phyloP scores from a whole-genome alignment of 2,113 vertebrate species.

The Oreochromis tanganicae region DNA sequence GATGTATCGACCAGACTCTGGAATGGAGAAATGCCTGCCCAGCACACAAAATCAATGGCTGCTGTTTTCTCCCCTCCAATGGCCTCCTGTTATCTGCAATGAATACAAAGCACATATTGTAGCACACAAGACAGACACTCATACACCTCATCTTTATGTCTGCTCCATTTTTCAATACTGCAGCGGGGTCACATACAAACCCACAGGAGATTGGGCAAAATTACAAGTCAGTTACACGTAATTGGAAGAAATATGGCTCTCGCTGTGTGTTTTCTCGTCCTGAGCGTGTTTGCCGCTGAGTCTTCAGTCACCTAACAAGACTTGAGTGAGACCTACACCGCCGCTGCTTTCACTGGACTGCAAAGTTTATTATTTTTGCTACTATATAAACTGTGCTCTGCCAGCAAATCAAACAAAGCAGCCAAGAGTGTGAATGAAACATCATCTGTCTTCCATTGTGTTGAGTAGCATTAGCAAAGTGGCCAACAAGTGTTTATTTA shows the following conservation, averaged over 20 bases:
- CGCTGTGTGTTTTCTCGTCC: neutral
- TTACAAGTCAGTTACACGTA: slow-evolving; percentile 39
- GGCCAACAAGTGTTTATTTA: slow-evolving; percentile 59
- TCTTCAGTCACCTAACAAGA: slow-evolving; percentile 19
- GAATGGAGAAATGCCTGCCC: slow-evolving; percentile 73
- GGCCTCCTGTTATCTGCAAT: slow-evolving; percentile 63
- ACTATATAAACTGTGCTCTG: slow-evolving; percentile 1
- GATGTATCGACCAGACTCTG: slow-evolving; percentile 72
- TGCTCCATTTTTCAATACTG: neutral
- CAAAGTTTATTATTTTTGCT: slow-evolving; percentile 49
- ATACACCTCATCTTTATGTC: slow-evolving; percentile 35
- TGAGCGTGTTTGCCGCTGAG: neutral
- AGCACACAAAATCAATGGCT: slow-evolving; percentile 77
- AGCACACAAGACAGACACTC: slow-evolving; percentile 26
- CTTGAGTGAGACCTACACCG: neutral
- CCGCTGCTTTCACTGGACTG: slow-evolving; percentile 5
- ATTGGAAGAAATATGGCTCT: slow-evolving; percentile 52
- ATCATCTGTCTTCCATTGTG: slow-evolving; percentile 42
- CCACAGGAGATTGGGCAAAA: slow-evolving; percentile 31
- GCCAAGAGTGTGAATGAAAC: slow-evolving; percentile 32
- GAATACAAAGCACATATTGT: slow-evolving; percentile 64
- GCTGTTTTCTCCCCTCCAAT: slow-evolving; percentile 65
- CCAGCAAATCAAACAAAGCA: slow-evolving; percentile 48
- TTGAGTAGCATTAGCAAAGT: slow-evolving; percentile 48
- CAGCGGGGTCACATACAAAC: neutral